Conservation (phyloP, 2,797 vertebrate genomes). For the Leptodactylus fallax region DNA sequence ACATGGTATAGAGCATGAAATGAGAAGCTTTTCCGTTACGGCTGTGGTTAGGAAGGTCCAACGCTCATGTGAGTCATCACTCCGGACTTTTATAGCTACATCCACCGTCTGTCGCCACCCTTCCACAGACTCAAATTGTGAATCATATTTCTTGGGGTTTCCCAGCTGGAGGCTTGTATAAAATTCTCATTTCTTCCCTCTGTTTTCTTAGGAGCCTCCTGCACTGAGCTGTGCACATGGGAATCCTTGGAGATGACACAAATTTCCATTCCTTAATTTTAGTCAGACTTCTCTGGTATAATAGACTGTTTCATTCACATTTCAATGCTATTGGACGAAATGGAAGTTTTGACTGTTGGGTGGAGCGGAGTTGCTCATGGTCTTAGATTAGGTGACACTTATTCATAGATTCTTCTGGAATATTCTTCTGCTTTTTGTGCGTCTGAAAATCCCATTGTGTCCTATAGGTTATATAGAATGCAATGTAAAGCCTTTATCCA, state of each 20-base stretch:
- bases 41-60: slow-evolving; percentile 70
- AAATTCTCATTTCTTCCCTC: slow-evolving; percentile 57
- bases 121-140: slow-evolving; percentile 69
- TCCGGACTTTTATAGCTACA: slow-evolving; percentile 73
- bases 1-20: not conserved
- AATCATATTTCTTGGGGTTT: slow-evolving; percentile 73
- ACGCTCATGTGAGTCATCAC: slow-evolving; percentile 73
- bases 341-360: not conserved
- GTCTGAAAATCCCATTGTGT: not conserved
- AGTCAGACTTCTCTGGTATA: not conserved
- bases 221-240: slow-evolving; percentile 66
- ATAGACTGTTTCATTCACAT: not conserved
- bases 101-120: slow-evolving; percentile 72
- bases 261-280: slow-evolving; percentile 34
- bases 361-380: not conserved
- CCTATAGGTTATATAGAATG: not conserved
- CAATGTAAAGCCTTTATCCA: too few relatives aligned
- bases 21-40: slow-evolving; percentile 35
- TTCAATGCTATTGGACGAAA: not conserved
- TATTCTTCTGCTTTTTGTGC: not conserved
- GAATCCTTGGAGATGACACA: slow-evolving; percentile 69
- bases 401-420: not conserved
- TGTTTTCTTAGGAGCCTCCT: slow-evolving; percentile 57
- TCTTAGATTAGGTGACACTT: not conserved
- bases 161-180: slow-evolving; percentile 64